Percentiles rank a stretch among this genome's conserved stretches.
Evolutionary conservation across 1,140 invertebrate species (phyloP).

Genomic region (Nasonia vitripennis): DNA sequence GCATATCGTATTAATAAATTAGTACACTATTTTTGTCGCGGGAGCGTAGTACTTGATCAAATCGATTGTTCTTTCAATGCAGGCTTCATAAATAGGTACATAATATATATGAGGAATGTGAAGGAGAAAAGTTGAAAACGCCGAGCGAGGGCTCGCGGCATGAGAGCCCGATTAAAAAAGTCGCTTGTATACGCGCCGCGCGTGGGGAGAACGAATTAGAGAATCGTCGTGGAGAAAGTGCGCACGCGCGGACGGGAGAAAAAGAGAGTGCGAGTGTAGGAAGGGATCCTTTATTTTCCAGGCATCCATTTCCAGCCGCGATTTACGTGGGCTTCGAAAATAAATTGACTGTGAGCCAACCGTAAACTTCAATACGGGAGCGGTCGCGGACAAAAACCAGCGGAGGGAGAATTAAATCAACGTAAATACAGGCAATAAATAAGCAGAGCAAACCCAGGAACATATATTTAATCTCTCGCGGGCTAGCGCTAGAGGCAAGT

Average conservation of each 20-base stretch:
- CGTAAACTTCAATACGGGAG: conserved; percentile 34
- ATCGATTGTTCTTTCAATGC: too few species aligned
- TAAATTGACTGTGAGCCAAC: conserved; percentile 44
- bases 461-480: conserved; percentile 34
- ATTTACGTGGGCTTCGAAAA: conserved; percentile 45
- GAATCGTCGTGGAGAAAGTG: background rate
- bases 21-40: too few species aligned
- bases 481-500: background rate
- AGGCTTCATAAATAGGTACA: too few species aligned
- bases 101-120: background rate
- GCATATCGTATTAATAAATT: too few species aligned
- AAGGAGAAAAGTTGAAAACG: background rate
- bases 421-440: conserved; percentile 42
- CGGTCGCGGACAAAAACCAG: conserved; percentile 16
- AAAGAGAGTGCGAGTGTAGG: background rate
- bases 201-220: background rate
- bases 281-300: conserved; percentile 39
- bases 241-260: background rate
- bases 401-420: conserved; percentile 47
- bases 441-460: conserved; percentile 1
- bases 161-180: conserved; percentile 37
- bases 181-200: background rate
- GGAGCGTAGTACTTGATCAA: too few species aligned
- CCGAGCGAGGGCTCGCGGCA: background rate
- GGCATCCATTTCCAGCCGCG: conserved; percentile 33